Conservation (phyloP, 2,888 invertebrate species). For the Trissonchulus sp. region DNA sequence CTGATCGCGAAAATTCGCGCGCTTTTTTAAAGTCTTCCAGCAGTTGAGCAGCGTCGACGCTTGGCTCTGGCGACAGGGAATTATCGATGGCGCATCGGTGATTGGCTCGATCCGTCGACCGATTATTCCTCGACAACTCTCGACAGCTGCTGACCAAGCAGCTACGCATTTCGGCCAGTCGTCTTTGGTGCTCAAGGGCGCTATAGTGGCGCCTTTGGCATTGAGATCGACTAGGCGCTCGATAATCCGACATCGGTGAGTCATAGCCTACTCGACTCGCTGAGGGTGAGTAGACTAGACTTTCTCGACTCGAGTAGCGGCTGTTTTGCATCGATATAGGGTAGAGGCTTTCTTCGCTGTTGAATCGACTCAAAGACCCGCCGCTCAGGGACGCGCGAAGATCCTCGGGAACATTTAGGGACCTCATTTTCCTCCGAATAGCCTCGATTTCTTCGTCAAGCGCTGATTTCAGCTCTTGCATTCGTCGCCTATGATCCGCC, state of each 20-base stretch:
- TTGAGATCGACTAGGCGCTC: background rate
- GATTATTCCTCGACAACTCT: background rate
- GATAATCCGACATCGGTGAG: background rate
- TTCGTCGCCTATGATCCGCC: background rate
- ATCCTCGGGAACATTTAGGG: background rate
- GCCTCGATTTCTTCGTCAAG: background rate
- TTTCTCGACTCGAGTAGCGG: background rate
- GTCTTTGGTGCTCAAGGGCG: conserved; percentile 17
- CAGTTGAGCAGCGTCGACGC: background rate
- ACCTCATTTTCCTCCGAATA: background rate
- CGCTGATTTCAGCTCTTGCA: background rate
- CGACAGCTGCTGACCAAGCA: conserved; percentile 19
- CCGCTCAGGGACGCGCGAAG: background rate
- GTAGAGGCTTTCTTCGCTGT: background rate
- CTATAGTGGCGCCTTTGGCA: background rate
- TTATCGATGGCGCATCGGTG: background rate
- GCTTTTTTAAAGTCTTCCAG: conserved; percentile 19
- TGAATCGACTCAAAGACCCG: background rate
- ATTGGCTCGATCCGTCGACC: background rate
- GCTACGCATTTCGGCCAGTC: conserved; percentile 6
- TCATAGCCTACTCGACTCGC: background rate
- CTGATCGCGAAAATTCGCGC: conserved; percentile 9
- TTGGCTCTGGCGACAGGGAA: background rate
- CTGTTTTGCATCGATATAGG: background rate
- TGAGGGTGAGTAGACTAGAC: background rate